Evolutionary conservation across 2,797 vertebrate genomes (phyloP), one percentile per base, ranked within the genome.

Genomic region (Eulemur albifrons): DNA sequence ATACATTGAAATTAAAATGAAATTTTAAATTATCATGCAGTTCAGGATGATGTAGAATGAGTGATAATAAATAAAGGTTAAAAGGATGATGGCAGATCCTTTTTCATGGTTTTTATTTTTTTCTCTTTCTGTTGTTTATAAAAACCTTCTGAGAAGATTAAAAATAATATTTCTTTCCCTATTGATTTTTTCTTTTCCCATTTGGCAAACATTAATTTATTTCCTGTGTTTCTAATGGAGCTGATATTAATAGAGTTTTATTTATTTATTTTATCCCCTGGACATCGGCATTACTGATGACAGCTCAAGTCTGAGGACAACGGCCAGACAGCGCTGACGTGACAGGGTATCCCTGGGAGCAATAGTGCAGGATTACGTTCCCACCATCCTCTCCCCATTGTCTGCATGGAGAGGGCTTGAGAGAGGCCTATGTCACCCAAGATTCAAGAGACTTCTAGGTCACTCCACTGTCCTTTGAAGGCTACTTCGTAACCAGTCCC

Each of bases 121-220:
- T 97, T 85, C 97, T 96, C 95, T 98, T 98, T 98, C 97, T 97
- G 98, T 98, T 98, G 98, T 98, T 98, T 98, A 98, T 98, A 98
- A 98, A 98, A 99, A 98, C 90, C 97, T 96, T 98, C 98, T 98
- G 98, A 98, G 98, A 99, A 98, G 98, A 98, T 98, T 99, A 99
- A 98, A 98, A 98, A 98, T 98, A 98, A 98, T 98, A 98, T 98
- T 98, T 98, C 98, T 98, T 98, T 98, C 96, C 93, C 96, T 98
- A 98, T 98, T 98, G 98, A 98, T 98, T 98, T 99, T 98, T 98
- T 96, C 97, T 98, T 98, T 98, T 81, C 92, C 98, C 97, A 97
- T 98, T 98, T 98, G 98, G 98, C 98, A 98, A 98, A 98, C 97
- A 98, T 98, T 98, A 98, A 98, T 98, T 98, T 98, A 98, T 98